These are phyloP conservation scores for Phalacrocorax carbo DNA, from an alignment of 2,113 vertebrate genomes.

Conservation along the genomic window DNA sequence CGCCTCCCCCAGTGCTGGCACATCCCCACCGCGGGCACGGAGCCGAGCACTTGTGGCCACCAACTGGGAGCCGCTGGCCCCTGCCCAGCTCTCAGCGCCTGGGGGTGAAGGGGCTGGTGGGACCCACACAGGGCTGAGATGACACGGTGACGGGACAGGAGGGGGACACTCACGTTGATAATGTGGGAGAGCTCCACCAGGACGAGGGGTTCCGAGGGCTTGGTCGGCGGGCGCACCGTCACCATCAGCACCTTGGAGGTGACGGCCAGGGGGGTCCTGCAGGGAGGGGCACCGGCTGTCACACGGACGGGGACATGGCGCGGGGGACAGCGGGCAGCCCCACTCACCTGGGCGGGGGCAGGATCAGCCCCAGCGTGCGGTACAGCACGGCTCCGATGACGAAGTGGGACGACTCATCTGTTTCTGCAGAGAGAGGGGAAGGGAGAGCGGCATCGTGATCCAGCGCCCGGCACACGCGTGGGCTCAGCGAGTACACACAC, in stretches of 20 bases:
- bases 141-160: background rate
- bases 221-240: conserved; percentile 89
- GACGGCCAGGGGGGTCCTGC: conserved; percentile 85
- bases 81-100: accelerated
- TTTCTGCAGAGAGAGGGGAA: conserved; percentile 72
- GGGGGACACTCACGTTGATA: conserved; percentile 84
- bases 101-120: background rate
- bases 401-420: conserved; percentile 86
- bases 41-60: background rate
- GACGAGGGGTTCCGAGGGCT: conserved; percentile 86
- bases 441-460: background rate
- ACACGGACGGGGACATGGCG: background rate
- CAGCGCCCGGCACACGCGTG: background rate
- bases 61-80: background rate
- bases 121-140: accelerated
- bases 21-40: accelerated
- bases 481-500: background rate
- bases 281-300: background rate
- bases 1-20: accelerated
- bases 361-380: conserved; percentile 89
- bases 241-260: conserved; percentile 93
- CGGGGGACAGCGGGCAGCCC: background rate
- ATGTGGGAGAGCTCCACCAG: conserved; percentile 91
- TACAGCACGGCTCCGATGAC: conserved; percentile 95
- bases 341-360: conserved; percentile 90